phyloP scores from a whole-genome alignment of 2,888 invertebrate genomes.

The Trichacis sp. region DNA sequence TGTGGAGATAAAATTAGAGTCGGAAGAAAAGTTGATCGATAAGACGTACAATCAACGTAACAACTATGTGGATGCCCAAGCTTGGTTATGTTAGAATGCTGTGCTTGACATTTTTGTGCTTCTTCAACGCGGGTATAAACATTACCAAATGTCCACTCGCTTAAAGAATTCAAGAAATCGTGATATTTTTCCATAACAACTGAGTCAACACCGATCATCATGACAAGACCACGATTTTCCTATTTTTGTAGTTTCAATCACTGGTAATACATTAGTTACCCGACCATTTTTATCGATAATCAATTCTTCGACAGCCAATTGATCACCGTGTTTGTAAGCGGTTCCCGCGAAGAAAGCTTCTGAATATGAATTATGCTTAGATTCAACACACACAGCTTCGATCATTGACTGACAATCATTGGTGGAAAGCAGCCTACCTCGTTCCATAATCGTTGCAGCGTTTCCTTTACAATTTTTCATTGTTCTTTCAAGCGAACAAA shows the following conservation, averaged over 20 bases:
- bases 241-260: background rate
- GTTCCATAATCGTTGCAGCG: constrained; percentile 2
- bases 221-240: no score
- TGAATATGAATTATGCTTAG: no score
- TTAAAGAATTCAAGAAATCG: background rate
- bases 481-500: background rate
- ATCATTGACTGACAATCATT: background rate
- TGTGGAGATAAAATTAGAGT: constrained; percentile 14
- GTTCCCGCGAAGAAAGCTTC: no score
- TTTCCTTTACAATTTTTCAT: background rate
- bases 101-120: constrained; percentile 4
- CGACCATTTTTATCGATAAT: no score
- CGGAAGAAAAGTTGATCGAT: constrained; percentile 9
- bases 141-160: background rate
- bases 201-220: no score
- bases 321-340: no score
- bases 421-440: background rate
- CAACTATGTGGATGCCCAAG: constrained; percentile 17
- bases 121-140: background rate
- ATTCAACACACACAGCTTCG: background rate
- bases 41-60: constrained; percentile 16
- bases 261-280: background rate
- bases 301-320: no score
- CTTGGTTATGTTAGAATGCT: constrained; percentile 6
- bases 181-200: background rate